phyloP scores from a whole-genome alignment of 2,888 invertebrate genomes.

The Lissonota sp. region DNA sequence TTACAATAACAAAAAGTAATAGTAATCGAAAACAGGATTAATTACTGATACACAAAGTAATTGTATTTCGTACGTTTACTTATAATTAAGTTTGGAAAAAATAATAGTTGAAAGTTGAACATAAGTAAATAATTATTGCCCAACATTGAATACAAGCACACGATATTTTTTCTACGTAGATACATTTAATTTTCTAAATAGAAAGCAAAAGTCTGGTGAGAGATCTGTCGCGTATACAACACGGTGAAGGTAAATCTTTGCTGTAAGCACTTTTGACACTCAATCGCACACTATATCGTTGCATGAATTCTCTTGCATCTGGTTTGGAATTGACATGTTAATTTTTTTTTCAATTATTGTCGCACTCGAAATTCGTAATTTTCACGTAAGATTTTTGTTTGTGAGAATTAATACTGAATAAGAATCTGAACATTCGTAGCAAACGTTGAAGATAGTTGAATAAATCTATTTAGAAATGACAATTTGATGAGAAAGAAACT shows the following conservation, averaged over 20 bases:
- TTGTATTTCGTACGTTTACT: too few species aligned
- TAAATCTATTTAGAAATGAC: neutral
- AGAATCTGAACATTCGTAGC: too few species aligned
- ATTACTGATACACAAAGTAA: too few species aligned
- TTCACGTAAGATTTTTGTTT: slow-evolving; percentile 25
- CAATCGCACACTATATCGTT: slow-evolving; percentile 18
- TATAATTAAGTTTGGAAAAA: neutral
- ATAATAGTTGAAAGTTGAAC: neutral
- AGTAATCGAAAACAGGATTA: too few species aligned
- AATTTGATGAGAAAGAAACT: neutral
- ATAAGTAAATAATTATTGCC: neutral
- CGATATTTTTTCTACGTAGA: neutral
- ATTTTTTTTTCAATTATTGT: neutral
- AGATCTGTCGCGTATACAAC: slow-evolving; percentile 45
- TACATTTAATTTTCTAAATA: slow-evolving; percentile 6
- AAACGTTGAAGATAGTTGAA: neutral
- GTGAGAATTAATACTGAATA: too few species aligned
- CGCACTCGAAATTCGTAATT: neutral
- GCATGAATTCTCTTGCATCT: slow-evolving; percentile 8
- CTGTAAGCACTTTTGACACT: slow-evolving; percentile 17
- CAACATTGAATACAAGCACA: neutral
- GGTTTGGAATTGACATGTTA: neutral
- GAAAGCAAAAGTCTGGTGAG: slow-evolving; percentile 37
- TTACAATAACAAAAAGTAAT: too few species aligned
- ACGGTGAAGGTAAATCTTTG: slow-evolving; percentile 68